Conservation (phyloP, 2,113 vertebrate genomes). For the Hyla sarda region DNA sequence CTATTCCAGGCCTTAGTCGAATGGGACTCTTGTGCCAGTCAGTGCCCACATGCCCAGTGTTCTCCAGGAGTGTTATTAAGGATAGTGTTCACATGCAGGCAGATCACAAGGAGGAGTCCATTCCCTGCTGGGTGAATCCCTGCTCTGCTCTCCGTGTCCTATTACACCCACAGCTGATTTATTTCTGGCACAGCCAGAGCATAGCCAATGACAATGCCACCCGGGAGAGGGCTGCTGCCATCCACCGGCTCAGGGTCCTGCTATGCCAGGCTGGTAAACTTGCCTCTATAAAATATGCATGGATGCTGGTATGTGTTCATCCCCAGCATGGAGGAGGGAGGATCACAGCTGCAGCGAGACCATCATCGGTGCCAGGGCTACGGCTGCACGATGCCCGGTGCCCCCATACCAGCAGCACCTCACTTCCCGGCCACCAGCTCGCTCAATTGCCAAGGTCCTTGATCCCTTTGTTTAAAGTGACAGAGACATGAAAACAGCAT, state of each 20-base stretch:
- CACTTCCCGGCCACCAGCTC: slow-evolving; percentile 18
- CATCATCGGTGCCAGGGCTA: not conserved
- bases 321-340: not conserved
- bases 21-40: not conserved
- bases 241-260: not conserved
- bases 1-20: not conserved
- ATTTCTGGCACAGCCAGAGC: not conserved
- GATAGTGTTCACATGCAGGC: not conserved
- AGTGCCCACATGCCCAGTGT: slow-evolving; percentile 7
- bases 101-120: slow-evolving; percentile 16
- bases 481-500: slow-evolving; percentile 2
- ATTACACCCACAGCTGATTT: slow-evolving; percentile 36
- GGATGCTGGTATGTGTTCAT: slow-evolving; percentile 1
- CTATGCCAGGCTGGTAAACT: slow-evolving; percentile 33
- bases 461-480: slow-evolving; percentile 52
- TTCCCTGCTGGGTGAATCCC: slow-evolving; percentile 35
- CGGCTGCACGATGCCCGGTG: not conserved
- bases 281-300: slow-evolving; percentile 14
- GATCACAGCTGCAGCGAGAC: not conserved
- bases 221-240: not conserved
- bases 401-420: slow-evolving; percentile 1
- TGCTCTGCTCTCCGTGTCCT: slow-evolving; percentile 12
- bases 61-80: not conserved
- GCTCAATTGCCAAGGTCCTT: slow-evolving; percentile 31
- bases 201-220: not conserved